A percentile compares a stretch with the other conserved stretches of the same genome.
Conservation (phyloP, 1,140 invertebrate species). For the Protaetia brevitarsis region DNA sequence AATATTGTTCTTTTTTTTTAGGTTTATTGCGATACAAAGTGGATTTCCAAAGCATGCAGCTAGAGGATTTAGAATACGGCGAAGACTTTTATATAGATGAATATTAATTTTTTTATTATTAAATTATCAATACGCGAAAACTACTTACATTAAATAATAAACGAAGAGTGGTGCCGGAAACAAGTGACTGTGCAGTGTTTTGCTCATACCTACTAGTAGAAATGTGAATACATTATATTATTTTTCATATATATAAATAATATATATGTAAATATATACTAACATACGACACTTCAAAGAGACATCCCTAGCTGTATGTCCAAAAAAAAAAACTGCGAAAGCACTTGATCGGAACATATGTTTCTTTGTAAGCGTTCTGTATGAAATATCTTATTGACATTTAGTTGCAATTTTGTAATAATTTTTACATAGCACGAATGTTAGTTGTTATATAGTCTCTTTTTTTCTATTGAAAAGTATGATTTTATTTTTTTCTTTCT, state of each 20-base stretch:
- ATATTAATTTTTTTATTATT: slow-evolving; percentile 62
- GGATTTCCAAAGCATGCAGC: slow-evolving; percentile 95
- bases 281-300: neutral
- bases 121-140: slow-evolving; percentile 10
- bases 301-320: neutral
- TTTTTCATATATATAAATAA: slow-evolving; percentile 9
- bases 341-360: neutral
- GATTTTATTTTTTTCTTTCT: neutral
- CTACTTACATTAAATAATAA: slow-evolving; percentile 17
- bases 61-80: slow-evolving; percentile 79
- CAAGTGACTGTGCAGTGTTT: slow-evolving; percentile 14
- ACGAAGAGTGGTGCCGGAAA: slow-evolving; percentile 11
- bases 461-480: neutral
- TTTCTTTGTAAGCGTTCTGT: neutral
- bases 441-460: neutral
- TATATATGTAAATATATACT: neutral
- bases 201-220: slow-evolving; percentile 17
- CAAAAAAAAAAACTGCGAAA: neutral
- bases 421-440: slow-evolving; percentile 10
- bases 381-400: neutral
- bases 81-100: slow-evolving; percentile 89
- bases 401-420: slow-evolving; percentile 11
- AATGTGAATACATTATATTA: slow-evolving; percentile 17
- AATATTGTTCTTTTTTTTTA: slow-evolving; percentile 52
- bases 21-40: slow-evolving; percentile 97